Conservation (phyloP, 2,888 invertebrate genomes). For the Drosophila diplacantha region DNA sequence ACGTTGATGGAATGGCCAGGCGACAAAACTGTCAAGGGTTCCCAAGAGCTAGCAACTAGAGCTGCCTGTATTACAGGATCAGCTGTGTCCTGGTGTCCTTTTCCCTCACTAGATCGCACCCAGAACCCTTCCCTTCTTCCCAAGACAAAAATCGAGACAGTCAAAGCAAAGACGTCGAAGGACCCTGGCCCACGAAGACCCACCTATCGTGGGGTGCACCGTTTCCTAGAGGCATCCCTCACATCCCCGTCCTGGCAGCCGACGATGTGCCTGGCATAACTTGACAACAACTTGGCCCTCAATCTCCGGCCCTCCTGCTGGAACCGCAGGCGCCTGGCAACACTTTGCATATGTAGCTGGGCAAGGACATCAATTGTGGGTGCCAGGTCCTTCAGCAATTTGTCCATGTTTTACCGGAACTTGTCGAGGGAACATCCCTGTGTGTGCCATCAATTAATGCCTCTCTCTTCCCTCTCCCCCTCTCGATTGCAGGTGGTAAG, state of each 20-base stretch:
- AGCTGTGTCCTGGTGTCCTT: too few relatives aligned
- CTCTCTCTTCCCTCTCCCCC: background rate
- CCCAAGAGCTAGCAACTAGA: background rate
- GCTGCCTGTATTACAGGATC: background rate
- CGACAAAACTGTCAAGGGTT: conserved; percentile 42
- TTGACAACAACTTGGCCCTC: conserved; percentile 30
- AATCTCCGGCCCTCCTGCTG: conserved; percentile 1
- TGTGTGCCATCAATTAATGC: conserved; percentile 3
- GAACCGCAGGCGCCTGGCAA: conserved; percentile 14
- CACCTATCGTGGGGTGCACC: background rate
- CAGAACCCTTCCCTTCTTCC: background rate
- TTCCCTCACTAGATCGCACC: background rate
- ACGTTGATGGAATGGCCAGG: conserved; percentile 17
- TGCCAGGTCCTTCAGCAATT: background rate
- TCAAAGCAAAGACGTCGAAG: background rate
- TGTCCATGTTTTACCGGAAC: conserved; percentile 2
- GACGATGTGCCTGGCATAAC: conserved; percentile 37
- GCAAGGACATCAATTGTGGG: conserved; percentile 19
- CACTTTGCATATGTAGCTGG: conserved; percentile 13
- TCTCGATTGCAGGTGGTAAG: conserved; percentile 51
- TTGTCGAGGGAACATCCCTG: background rate
- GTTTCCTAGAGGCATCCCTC: background rate
- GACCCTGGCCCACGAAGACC: background rate
- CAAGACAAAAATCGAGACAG: background rate
- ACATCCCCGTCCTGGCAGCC: background rate